These are phyloP conservation scores for Novumbra hubbsi DNA, from an alignment of 2,797 vertebrate species.

Conservation along the genomic window DNA sequence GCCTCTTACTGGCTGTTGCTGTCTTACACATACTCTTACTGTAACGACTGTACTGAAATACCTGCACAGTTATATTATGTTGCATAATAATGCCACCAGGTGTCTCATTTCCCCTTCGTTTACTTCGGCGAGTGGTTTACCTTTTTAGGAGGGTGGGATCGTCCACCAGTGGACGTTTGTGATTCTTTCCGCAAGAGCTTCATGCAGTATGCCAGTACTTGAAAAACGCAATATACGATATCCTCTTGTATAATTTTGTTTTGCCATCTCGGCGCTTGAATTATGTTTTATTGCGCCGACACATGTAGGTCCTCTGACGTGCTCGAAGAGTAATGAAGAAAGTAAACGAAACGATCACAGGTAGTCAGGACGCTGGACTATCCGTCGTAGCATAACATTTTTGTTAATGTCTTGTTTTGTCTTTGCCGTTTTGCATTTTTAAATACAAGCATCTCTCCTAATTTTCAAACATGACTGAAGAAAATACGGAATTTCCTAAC, in stretches of 20 bases:
- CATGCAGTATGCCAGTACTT: not conserved
- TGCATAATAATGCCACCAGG: conserved; percentile 13
- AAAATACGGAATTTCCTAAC: conserved; percentile 71
- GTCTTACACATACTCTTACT: not conserved
- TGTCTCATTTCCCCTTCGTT: conserved; percentile 14
- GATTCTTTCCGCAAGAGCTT: not conserved
- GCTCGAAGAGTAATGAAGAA: conserved; percentile 20
- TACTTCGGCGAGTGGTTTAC: not conserved
- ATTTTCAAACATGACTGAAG: conserved; percentile 74
- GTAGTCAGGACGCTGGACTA: conserved; percentile 32
- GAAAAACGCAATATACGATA: not conserved
- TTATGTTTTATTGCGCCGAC: not conserved
- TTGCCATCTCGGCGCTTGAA: not conserved
- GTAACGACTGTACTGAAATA: not conserved
- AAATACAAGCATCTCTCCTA: conserved; percentile 1
- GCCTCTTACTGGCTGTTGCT: no score
- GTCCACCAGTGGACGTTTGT: not conserved
- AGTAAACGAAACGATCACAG: conserved; percentile 28
- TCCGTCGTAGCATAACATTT: conserved; percentile 9
- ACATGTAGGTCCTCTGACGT: not conserved
- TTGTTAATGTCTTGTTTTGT: not conserved
- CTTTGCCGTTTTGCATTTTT: conserved; percentile 11
- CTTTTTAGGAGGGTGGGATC: conserved; percentile 18
- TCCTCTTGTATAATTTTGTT: not conserved
- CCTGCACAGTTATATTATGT: not conserved